Base-by-base conservation (phyloP, 2,797 vertebrate genomes). In the Paguma larvata region DNA sequence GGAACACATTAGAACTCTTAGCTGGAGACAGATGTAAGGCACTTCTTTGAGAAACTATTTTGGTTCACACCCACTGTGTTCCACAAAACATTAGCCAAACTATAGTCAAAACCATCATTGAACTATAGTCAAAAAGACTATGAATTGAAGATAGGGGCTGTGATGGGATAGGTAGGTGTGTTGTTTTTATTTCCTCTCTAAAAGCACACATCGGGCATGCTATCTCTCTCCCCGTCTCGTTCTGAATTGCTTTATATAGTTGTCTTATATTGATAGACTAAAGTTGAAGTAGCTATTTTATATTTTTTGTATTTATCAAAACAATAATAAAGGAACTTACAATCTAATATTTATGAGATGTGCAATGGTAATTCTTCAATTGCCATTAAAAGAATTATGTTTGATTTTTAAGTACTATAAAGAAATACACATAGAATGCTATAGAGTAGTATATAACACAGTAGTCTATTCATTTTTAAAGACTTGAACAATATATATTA, bases 151-250 rank as follows among this genome's bases (percentile, higher is more conserved):
- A 80, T 12, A 15, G n/a, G 18, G 27, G 2, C 8, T 9, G 5
- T 4, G 1, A 65, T 18, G 3, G 38, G 4, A 23, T 7, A 32
- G 8, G 30, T 11, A 13, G 0, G 0, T 30, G 4, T 11, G 14
- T 14, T 25, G 6, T n/a, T 83, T 46, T 87, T 27, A 67, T 75
- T 51, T 84, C 21, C 27, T 86, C 8, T 78, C 6, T 73, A 25
- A 34, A 68, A 53, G 3, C 7, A 53, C 9, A 41, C 0, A 65
- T 87, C 63, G 72, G 41, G 14, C 12, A 15, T 73, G 41, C 14
- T 72, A 23, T 30, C 5, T 21, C 12, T 32, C 7, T 38, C 19
- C 23, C 12, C 56, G 4, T 30, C 1, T 34, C 23, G 18, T 41
- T 53, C 25, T 25, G 0, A 46, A 59, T 59, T 72, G 10, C 7